Conservation (phyloP, 92 coral and sea anemone species). For the Heteractis magnifica region DNA sequence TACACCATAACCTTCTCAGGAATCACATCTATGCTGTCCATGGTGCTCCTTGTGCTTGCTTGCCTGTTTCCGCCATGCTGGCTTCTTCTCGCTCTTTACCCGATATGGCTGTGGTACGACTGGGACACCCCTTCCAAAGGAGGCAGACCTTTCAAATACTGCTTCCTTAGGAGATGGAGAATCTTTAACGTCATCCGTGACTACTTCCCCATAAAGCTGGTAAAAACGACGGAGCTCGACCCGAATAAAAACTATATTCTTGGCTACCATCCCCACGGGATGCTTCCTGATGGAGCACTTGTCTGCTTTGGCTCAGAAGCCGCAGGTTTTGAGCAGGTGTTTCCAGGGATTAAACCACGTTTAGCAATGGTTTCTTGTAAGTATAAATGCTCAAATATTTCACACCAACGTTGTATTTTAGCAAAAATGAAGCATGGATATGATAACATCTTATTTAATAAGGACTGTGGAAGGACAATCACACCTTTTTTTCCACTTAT, state of each 20-base stretch:
- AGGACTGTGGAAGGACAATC: too few relatives aligned
- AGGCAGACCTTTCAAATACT: constrained; percentile 54
- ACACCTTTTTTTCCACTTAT: too few relatives aligned
- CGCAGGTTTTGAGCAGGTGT: constrained; percentile 60
- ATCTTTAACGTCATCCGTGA: constrained; percentile 72
- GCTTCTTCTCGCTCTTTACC: neutral
- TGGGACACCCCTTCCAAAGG: constrained; percentile 77
- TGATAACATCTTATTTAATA: too few relatives aligned
- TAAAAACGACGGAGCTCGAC: constrained; percentile 83
- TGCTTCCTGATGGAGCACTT: constrained; percentile 67
- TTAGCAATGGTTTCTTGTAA: constrained; percentile 18
- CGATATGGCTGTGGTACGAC: constrained; percentile 42
- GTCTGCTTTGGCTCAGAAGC: constrained; percentile 81
- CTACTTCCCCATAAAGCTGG: constrained; percentile 81
- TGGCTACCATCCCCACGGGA: constrained; percentile 97
- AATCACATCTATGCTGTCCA: neutral
- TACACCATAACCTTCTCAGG: neutral
- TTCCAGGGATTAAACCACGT: constrained; percentile 92
- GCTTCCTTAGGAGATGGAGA: constrained; percentile 50
- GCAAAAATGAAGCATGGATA: too few relatives aligned
- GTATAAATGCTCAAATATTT: constrained; percentile 21
- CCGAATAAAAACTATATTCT: constrained; percentile 81
- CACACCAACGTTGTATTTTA: neutral
- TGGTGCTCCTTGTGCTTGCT: neutral
- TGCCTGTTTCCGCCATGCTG: neutral